Conservation (phyloP, 2,888 invertebrate species). For the Lochmaea crataegi region DNA sequence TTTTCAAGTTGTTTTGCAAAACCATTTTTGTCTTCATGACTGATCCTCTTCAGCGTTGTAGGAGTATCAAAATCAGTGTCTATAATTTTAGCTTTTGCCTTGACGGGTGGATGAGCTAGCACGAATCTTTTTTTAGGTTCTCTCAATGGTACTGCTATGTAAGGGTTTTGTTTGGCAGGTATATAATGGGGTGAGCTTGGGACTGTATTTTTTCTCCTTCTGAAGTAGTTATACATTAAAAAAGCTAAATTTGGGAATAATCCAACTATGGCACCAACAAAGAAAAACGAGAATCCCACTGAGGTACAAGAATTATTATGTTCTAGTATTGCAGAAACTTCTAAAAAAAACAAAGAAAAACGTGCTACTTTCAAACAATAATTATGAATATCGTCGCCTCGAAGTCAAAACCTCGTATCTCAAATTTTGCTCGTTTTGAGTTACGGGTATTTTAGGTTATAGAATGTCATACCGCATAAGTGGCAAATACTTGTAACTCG, state of each 20-base stretch:
- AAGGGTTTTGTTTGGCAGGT: constrained; percentile 84
- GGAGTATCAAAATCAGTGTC: constrained; percentile 78
- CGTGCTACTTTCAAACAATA: not conserved
- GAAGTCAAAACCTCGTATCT: no score
- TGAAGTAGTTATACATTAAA: constrained; percentile 50
- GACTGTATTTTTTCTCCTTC: constrained; percentile 69
- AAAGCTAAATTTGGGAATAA: constrained; percentile 56
- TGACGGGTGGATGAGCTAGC: constrained; percentile 51
- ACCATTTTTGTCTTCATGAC: constrained; percentile 74
- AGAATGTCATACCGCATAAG: no score
- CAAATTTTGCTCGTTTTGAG: no score
- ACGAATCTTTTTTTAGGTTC: constrained; percentile 68
- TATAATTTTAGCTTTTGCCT: constrained; percentile 69
- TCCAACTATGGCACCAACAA: constrained; percentile 56
- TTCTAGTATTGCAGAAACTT: constrained; percentile 40
- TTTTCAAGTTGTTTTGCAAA: constrained; percentile 57
- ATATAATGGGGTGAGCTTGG: constrained; percentile 86
- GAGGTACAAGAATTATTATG: constrained; percentile 46
- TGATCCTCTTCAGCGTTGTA: constrained; percentile 70
- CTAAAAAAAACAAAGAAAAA: constrained; percentile 39
- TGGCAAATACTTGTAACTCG: no score
- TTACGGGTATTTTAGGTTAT: no score
- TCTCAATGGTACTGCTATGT: constrained; percentile 84
- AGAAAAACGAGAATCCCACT: constrained; percentile 48
- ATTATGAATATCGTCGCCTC: no score